A percentile compares a stretch with the other conserved stretches of the same genome.
phyloP scores from a whole-genome alignment of 2,113 vertebrate species.

The Eclectus roratus region DNA sequence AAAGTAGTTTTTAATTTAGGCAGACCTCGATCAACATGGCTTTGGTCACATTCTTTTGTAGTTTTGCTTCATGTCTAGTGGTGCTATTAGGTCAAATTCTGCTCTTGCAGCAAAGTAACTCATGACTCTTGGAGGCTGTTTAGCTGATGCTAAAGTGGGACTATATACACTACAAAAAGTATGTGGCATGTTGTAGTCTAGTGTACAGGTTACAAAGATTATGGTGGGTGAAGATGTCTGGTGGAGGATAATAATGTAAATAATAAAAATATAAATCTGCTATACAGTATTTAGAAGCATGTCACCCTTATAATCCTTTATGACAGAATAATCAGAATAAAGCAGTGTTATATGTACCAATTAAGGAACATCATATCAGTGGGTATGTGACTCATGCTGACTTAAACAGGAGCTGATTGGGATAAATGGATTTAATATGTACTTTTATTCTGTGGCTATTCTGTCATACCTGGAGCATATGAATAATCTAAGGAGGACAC shows the following conservation, averaged over 20 bases:
- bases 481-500: constrained; percentile 72
- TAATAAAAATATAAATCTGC: constrained; percentile 37
- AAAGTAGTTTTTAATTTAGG: neutral
- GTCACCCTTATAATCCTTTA: constrained; percentile 57
- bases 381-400: constrained; percentile 57
- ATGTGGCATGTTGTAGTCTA: neutral
- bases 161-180: neutral
- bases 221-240: neutral
- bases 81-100: neutral
- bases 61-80: neutral
- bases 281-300: constrained; percentile 62
- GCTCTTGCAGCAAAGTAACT: neutral
- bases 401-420: constrained; percentile 73
- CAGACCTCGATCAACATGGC: neutral
- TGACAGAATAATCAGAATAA: constrained; percentile 73
- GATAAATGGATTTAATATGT: constrained; percentile 76
- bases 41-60: neutral
- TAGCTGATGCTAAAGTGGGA: neutral
- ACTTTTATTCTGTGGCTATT: constrained; percentile 72
- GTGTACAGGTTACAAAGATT: constrained; percentile 6
- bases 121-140: neutral
- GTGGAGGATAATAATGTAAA: constrained; percentile 30
- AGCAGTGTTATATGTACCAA: constrained; percentile 65
- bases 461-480: constrained; percentile 67
- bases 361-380: constrained; percentile 77